Evolutionary conservation across 2,797 vertebrate genomes (phyloP).

Genomic region (Catamblyrhynchus diadema): DNA sequence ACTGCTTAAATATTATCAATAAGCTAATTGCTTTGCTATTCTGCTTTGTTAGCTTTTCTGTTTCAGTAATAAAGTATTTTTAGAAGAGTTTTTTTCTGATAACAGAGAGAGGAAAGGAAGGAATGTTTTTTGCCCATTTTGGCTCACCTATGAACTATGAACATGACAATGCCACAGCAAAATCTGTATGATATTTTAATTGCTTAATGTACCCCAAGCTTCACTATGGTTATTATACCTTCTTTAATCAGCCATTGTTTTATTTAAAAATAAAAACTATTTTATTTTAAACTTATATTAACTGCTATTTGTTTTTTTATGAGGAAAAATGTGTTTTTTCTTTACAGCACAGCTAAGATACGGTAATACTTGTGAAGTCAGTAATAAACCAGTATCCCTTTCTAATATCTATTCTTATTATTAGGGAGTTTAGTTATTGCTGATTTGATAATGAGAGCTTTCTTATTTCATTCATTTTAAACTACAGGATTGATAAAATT

Average conservation of each 20-base stretch:
- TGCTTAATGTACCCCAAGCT: background rate
- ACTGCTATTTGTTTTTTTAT: background rate
- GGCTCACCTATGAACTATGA: background rate
- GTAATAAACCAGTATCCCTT: background rate
- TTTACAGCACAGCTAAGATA: background rate
- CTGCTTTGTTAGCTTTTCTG: background rate
- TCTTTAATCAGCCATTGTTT: background rate
- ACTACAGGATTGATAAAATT: background rate
- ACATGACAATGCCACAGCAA: background rate
- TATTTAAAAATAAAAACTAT: background rate
- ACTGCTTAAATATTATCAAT: slow-evolving; percentile 10
- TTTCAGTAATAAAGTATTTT: background rate
- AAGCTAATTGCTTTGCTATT: slow-evolving; percentile 34
- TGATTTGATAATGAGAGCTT: background rate
- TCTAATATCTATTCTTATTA: background rate
- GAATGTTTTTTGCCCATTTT: background rate
- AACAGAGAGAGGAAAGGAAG: background rate
- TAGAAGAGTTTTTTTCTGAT: background rate
- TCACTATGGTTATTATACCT: background rate
- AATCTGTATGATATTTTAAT: background rate
- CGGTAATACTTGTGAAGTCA: background rate
- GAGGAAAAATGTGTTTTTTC: background rate
- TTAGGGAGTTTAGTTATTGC: background rate
- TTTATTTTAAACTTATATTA: background rate
- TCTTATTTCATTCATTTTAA: background rate